Conservation (phyloP, 2,113 vertebrate species). For the Ochotona princeps region DNA sequence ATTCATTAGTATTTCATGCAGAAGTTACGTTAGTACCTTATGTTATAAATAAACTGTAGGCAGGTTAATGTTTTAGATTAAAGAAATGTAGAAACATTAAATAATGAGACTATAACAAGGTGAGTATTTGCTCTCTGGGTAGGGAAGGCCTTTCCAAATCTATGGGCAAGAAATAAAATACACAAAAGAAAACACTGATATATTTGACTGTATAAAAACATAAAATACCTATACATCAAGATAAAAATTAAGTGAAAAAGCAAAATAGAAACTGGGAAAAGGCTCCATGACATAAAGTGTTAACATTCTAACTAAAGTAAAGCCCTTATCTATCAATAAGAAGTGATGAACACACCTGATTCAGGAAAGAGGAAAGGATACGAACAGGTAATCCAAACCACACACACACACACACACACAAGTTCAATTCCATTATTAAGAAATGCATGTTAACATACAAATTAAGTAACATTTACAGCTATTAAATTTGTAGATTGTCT, state of each 20-base stretch:
- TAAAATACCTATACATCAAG: slow-evolving; percentile 43
- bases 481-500: slow-evolving; percentile 15
- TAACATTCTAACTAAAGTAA: slow-evolving; percentile 50
- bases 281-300: slow-evolving; percentile 24
- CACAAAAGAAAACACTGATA: slow-evolving; percentile 5
- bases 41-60: slow-evolving; percentile 37
- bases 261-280: slow-evolving; percentile 38
- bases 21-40: slow-evolving; percentile 38
- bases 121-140: slow-evolving; percentile 7
- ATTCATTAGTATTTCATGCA: slow-evolving; percentile 45
- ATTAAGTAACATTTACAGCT: slow-evolving; percentile 42
- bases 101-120: slow-evolving; percentile 47
- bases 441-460: slow-evolving; percentile 29
- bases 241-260: slow-evolving; percentile 21
- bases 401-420: not conserved
- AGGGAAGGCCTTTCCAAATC: slow-evolving; percentile 34
- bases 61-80: slow-evolving; percentile 44
- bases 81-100: slow-evolving; percentile 48
- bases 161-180: slow-evolving; percentile 11
- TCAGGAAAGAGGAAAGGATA: slow-evolving; percentile 11
- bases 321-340: slow-evolving; percentile 17
- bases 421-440: slow-evolving; percentile 8
- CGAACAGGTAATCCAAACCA: slow-evolving; percentile 27
- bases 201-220: slow-evolving; percentile 41
- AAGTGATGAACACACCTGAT: slow-evolving; percentile 2